phyloP scores from a whole-genome alignment of 1,140 invertebrate genomes.

The Habropoda laboriosa region DNA sequence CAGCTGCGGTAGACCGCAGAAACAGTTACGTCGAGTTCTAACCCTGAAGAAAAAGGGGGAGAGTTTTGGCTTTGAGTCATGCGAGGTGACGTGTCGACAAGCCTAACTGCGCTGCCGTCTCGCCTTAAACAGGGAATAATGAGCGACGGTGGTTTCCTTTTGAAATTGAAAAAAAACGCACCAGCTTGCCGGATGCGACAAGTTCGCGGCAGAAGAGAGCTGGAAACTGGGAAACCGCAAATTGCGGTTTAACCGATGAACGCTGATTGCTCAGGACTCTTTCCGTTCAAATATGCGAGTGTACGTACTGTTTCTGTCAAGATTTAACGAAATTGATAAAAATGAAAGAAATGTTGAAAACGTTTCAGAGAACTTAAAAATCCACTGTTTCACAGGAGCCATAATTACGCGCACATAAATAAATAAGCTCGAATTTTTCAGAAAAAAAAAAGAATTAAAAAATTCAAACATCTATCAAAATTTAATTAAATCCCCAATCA shows the following conservation, averaged over 20 bases:
- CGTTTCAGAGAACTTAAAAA: background rate
- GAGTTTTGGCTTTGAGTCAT: slow-evolving; percentile 73
- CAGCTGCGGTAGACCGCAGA: slow-evolving; percentile 76
- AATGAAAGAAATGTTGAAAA: too few species aligned
- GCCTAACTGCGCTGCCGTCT: slow-evolving; percentile 53
- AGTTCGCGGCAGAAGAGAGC: background rate
- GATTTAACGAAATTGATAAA: too few species aligned
- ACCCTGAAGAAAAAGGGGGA: slow-evolving; percentile 28
- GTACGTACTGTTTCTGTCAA: too few species aligned
- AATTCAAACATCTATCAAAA: too few species aligned
- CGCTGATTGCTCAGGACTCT: slow-evolving; percentile 2
- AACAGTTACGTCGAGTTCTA: slow-evolving; percentile 54
- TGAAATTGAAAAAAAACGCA: slow-evolving; percentile 24
- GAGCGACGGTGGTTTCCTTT: slow-evolving; percentile 42
- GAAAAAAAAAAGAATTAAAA: too few species aligned
- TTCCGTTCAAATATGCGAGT: background rate
- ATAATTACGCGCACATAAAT: too few species aligned
- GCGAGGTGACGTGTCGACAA: slow-evolving; percentile 79
- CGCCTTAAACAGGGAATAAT: slow-evolving; percentile 50
- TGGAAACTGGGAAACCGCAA: slow-evolving; percentile 59
- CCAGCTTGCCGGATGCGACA: slow-evolving; percentile 13
- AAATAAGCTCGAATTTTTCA: too few species aligned
- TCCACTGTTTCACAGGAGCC: too few species aligned
- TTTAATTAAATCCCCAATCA: too few species aligned
- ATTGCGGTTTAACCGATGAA: slow-evolving; percentile 31